Evolutionary conservation across 2,113 vertebrate genomes (phyloP).

Genomic region (Myotis brandtii): DNA sequence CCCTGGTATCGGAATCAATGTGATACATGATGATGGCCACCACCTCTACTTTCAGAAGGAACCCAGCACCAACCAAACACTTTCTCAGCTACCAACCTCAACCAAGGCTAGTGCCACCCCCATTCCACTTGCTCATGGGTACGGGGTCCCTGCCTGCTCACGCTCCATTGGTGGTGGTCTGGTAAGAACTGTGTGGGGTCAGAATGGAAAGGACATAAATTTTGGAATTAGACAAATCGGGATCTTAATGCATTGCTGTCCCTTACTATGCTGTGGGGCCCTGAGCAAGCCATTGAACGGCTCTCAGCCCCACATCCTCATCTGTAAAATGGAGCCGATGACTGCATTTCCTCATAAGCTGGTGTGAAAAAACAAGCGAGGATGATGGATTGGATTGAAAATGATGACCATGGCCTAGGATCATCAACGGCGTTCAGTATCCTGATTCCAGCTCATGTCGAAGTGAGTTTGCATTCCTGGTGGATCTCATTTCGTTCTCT

Average conservation of each 20-base stretch:
- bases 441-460: neutral
- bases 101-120: neutral
- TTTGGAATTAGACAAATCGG: conserved; percentile 25
- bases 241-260: neutral
- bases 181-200: neutral
- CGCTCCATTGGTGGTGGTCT: neutral
- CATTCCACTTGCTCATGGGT: neutral
- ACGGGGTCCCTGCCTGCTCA: neutral
- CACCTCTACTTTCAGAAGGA: neutral
- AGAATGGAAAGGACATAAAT: neutral
- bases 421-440: neutral
- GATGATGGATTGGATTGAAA: neutral
- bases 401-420: neutral
- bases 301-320: conserved; percentile 5
- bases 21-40: neutral
- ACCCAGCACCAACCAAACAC: neutral
- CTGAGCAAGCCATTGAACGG: neutral
- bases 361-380: neutral
- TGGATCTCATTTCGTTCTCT: neutral
- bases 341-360: conserved; percentile 3
- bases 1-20: neutral
- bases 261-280: neutral
- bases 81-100: neutral
- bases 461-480: neutral
- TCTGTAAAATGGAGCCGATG: neutral